Conservation (phyloP, 2,888 invertebrate genomes). For the Drosophila falleni region DNA sequence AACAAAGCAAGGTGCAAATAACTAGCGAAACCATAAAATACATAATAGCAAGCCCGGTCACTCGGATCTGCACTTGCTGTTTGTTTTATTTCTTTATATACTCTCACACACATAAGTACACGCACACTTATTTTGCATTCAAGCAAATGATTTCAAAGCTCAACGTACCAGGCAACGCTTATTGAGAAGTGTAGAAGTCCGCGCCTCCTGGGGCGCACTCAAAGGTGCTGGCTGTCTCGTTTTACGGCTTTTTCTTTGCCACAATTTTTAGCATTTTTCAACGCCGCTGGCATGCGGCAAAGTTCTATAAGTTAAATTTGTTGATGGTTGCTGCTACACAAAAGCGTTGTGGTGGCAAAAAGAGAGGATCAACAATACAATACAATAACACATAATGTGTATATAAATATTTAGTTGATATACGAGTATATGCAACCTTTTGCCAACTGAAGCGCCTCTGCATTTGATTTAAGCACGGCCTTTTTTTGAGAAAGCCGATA, state of each 20-base stretch:
- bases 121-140: constrained; percentile 37
- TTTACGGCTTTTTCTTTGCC: constrained; percentile 32
- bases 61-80: constrained; percentile 42
- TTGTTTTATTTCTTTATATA: constrained; percentile 8
- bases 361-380: constrained; percentile 49
- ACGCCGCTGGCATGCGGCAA: constrained; percentile 60
- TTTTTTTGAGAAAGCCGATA: constrained; percentile 29
- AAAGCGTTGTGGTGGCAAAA: constrained; percentile 28
- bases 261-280: constrained; percentile 35
- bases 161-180: constrained; percentile 69
- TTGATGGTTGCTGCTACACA: constrained; percentile 27
- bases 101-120: background rate
- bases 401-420: constrained; percentile 15
- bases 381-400: constrained; percentile 23
- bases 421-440: constrained; percentile 44
- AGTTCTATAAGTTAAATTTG: constrained; percentile 61
- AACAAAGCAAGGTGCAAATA: constrained; percentile 46
- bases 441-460: constrained; percentile 48
- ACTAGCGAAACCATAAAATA: constrained; percentile 73
- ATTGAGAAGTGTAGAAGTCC: constrained; percentile 33
- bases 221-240: constrained; percentile 28
- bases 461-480: constrained; percentile 43
- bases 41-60: constrained; percentile 61
- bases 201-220: constrained; percentile 33
- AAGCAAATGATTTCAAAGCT: constrained; percentile 53